A percentile compares a stretch with the other conserved stretches of the same genome.
Conservation (phyloP, 2,888 invertebrate species). For the Lycaena phlaeas region DNA sequence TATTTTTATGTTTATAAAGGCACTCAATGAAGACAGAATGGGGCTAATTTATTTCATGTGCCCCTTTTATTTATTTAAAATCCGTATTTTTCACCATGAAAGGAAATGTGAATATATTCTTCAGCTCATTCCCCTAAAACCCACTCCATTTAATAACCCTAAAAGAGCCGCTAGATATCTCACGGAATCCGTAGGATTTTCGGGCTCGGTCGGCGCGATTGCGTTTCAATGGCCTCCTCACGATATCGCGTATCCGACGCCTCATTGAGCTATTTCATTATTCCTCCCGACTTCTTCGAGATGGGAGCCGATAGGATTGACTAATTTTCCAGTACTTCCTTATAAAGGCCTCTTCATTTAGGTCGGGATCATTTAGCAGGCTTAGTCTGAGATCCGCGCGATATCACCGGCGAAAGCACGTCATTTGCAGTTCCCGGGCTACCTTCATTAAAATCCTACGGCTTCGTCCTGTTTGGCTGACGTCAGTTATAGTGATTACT, state of each 20-base stretch:
- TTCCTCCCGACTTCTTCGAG: conserved; percentile 49
- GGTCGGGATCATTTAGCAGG: conserved; percentile 46
- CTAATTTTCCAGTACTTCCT: conserved; percentile 60
- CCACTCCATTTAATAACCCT: conserved; percentile 68
- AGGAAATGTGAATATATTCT: conserved; percentile 50
- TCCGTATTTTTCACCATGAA: conserved; percentile 43
- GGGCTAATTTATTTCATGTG: conserved; percentile 53
- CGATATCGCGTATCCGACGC: conserved; percentile 47
- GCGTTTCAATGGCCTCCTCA: conserved; percentile 38
- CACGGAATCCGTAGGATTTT: conserved; percentile 63
- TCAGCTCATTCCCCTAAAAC: conserved; percentile 63
- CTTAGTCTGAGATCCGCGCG: conserved; percentile 47
- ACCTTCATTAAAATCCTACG: conserved; percentile 31
- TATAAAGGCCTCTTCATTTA: conserved; percentile 55
- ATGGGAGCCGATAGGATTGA: conserved; percentile 59
- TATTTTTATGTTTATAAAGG: conserved; percentile 29
- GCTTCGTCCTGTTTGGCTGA: conserved; percentile 35
- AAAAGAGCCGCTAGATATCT: conserved; percentile 61
- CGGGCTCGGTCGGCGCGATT: conserved; percentile 36
- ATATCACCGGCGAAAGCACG: conserved; percentile 53
- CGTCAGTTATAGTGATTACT: conserved; percentile 19
- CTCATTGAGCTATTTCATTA: conserved; percentile 67
- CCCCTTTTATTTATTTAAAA: conserved; percentile 50
- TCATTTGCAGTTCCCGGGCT: conserved; percentile 46
- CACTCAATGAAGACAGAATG: conserved; percentile 53